phyloP scores from a whole-genome alignment of 2,113 vertebrate species.

The Stegostoma tigrinum region DNA sequence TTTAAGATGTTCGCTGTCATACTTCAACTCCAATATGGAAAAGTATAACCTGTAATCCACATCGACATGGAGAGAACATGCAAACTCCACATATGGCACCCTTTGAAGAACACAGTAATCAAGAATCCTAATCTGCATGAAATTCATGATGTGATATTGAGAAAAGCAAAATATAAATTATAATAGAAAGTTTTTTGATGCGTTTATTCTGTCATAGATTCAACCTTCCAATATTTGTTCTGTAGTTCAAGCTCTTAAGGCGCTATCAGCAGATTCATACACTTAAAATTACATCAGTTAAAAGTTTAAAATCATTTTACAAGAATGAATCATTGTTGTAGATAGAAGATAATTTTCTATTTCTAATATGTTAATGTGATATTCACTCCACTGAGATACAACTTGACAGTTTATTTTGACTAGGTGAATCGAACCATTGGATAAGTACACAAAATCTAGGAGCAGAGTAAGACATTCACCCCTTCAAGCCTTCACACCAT shows the following conservation, averaged over 20 bases:
- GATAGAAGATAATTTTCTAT: neutral
- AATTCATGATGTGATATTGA: neutral
- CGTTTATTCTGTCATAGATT: neutral
- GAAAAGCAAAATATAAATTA: neutral
- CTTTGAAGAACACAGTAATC: neutral
- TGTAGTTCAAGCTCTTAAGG: neutral
- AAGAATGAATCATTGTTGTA: neutral
- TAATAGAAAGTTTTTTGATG: neutral
- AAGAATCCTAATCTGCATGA: neutral
- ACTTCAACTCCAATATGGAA: no score
- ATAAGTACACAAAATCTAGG: neutral
- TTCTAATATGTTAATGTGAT: neutral
- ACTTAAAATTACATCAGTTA: neutral
- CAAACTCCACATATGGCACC: no score
- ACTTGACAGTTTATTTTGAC: neutral
- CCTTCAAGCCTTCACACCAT: no score
- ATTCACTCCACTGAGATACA: neutral
- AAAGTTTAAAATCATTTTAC: neutral
- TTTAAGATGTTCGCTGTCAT: no score
- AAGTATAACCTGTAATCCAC: neutral
- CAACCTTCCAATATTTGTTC: neutral
- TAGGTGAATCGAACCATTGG: no score
- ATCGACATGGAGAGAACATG: neutral
- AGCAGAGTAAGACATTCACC: no score
- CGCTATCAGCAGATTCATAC: neutral